Percentiles rank a stretch among this genome's conserved stretches.
Conservation (phyloP, 2,888 invertebrate genomes). For the Oxytorus armatus region DNA sequence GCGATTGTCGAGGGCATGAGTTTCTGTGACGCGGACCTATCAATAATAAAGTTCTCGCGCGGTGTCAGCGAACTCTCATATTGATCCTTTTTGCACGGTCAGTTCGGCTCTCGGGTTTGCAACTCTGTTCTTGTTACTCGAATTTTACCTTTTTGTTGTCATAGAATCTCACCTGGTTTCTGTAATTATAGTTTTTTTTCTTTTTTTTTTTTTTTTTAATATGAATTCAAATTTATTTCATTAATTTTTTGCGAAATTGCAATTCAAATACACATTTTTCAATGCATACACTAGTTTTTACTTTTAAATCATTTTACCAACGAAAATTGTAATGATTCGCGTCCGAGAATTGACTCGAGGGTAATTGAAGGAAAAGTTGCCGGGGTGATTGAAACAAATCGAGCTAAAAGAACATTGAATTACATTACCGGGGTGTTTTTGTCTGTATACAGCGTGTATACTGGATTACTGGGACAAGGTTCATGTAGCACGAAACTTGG, state of each 20-base stretch:
- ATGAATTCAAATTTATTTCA: too few species aligned
- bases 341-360: too few species aligned
- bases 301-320: too few species aligned
- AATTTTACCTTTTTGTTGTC: background rate
- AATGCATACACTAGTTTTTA: too few species aligned
- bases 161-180: background rate
- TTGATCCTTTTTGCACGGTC: conserved; percentile 65
- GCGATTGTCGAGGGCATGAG: conserved; percentile 48
- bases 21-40: conserved; percentile 59
- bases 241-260: too few species aligned
- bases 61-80: conserved; percentile 72
- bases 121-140: background rate
- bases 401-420: background rate
- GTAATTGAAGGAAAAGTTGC: background rate
- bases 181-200: background rate
- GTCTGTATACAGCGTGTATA: background rate
- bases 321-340: too few species aligned
- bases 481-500: background rate
- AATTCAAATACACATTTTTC: too few species aligned
- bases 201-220: too few species aligned
- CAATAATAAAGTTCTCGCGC: conserved; percentile 69
- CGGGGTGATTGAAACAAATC: too few species aligned
- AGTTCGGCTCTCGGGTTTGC: conserved; percentile 3
- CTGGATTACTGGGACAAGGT: conserved; percentile 7
- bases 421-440: background rate